Percentiles rank a stretch among this genome's conserved stretches.
Evolutionary conservation across 2,797 vertebrate species (phyloP).

Genomic region (Sebastolobus alascanus): DNA sequence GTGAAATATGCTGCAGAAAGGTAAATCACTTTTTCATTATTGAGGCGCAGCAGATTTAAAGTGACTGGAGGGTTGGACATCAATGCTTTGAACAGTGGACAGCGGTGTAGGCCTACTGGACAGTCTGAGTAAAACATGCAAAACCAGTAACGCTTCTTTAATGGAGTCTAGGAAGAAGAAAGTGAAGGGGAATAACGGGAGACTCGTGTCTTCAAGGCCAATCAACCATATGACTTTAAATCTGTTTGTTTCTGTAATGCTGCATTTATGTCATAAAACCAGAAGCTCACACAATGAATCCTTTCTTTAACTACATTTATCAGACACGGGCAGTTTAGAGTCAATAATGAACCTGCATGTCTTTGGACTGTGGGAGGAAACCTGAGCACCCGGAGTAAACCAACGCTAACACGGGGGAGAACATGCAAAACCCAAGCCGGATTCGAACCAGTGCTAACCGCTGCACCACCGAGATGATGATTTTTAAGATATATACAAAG

Average conservation of each 20-base stretch:
- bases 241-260: neutral
- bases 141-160: neutral
- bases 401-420: too few relatives aligned
- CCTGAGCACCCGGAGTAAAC: too few relatives aligned
- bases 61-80: too few relatives aligned
- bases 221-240: neutral
- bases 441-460: too few relatives aligned
- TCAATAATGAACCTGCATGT: neutral
- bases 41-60: neutral
- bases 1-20: too few relatives aligned
- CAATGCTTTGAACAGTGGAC: slow-evolving; percentile 5
- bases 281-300: neutral
- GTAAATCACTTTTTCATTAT: neutral
- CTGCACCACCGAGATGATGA: neutral
- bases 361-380: neutral
- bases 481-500: neutral
- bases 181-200: neutral
- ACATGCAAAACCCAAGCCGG: too few relatives aligned
- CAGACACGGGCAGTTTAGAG: neutral
- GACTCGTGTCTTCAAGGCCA: neutral
- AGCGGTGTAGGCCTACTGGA: neutral
- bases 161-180: neutral
- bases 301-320: neutral
- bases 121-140: neutral
- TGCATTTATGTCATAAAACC: neutral